A percentile compares a stretch with the other conserved stretches of the same genome.
Conservation (phyloP, 2,797 vertebrate species). For the Botia kubotai region DNA sequence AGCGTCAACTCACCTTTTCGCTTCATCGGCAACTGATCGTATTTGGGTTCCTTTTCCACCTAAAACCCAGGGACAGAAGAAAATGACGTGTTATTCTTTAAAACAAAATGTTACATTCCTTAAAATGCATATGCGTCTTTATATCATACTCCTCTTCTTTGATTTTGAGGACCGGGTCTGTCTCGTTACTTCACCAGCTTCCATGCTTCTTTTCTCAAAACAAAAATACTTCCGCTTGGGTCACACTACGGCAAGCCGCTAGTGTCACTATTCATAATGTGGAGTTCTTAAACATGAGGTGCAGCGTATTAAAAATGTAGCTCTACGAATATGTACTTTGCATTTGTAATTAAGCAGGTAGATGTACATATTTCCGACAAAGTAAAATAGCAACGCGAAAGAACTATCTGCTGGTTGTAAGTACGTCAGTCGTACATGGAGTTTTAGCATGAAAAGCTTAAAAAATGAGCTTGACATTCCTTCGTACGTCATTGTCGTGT, state of each 20-base stretch:
- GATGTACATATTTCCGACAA: neutral
- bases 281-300: constrained; percentile 20
- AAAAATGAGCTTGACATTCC: neutral
- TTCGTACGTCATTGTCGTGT: too few relatives aligned
- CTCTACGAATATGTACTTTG: constrained; percentile 22
- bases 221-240: constrained; percentile 67
- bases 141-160: constrained; percentile 66
- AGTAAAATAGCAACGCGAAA: neutral
- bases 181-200: constrained; percentile 15
- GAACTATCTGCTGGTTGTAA: neutral
- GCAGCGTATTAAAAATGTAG: neutral
- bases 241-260: constrained; percentile 66
- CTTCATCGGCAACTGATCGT: constrained; percentile 68
- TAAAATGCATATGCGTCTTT: neutral
- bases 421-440: neutral
- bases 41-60: constrained; percentile 66
- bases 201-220: constrained; percentile 69
- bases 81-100: neutral
- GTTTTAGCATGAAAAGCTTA: constrained; percentile 34
- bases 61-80: constrained; percentile 55
- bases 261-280: neutral
- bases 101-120: neutral
- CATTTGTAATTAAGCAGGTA: neutral
- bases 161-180: constrained; percentile 52
- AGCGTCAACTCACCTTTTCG: constrained; percentile 70